Base-by-base conservation (phyloP, 2,797 vertebrate genomes). In the Podarcis siculus region DNA sequence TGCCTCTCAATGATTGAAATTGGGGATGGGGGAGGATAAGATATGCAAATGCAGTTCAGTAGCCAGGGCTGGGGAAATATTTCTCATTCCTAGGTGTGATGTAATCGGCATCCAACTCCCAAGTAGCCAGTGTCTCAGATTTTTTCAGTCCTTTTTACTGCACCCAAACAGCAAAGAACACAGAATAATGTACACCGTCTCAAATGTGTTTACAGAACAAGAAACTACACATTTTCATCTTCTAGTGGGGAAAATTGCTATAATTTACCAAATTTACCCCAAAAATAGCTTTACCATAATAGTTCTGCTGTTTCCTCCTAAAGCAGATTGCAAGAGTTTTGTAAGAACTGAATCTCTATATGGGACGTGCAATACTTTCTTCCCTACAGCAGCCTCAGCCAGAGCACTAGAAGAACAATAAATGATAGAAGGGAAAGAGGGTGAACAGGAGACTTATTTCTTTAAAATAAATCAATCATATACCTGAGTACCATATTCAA, bases 291-390 rank as follows among this genome's bases (percentile, higher is more conserved):
- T 92, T 97, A 98, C 98, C 98, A 98, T 97, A 42, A 98, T 95
- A 0, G 98, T 99, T 83, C 97, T 97, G 92, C 98, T 99, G 96
- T 98, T 99, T n/a, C 98, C 98, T 7, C 98, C 98, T 87, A 98
- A 96, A 0, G 98, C 98, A 9, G 98, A 98, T 95, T 98, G 98
- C 87, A 98, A 97, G 91, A 98, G 95, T 94, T 98, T 98, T 86
- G 98, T 98, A 76, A 99, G 97, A 42, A 98, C 94, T 0, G 98
- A 98, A 93, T 98, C 97, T 94, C 98, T 96, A 93, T 98, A 99
- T 2, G 98, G 98, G 66, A 98, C 91, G 23, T 98, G 98, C 55
- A 98, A 86, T 0, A 96, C 96, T 90, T 95, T 98, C 95, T 95
- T 98, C 78, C 98, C 98, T 86, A 96, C 89, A 0, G 98, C 97